Conservation (phyloP, 2,113 vertebrate species). For the Cepphus grylle region DNA sequence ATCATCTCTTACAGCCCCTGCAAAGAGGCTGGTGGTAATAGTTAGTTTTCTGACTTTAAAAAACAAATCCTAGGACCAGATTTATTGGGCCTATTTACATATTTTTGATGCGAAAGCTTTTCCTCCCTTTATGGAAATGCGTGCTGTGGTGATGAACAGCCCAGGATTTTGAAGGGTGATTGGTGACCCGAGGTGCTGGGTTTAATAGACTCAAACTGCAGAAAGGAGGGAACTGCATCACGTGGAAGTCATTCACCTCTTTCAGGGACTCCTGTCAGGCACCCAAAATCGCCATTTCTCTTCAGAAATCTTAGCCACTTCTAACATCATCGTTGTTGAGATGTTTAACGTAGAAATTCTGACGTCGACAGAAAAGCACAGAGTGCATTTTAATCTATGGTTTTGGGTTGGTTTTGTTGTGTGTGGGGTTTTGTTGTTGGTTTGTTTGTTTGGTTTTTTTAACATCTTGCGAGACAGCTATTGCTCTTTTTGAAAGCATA, state of each 20-base stretch:
- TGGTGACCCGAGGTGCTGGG: background rate
- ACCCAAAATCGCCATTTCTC: background rate
- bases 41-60: conserved; percentile 24
- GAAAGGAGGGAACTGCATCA: background rate
- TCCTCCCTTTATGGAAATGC: background rate
- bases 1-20: conserved; percentile 40
- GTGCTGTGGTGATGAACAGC: background rate
- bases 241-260: background rate
- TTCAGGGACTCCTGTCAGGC: background rate
- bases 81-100: conserved; percentile 6
- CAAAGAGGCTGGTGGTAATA: conserved; percentile 14
- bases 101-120: background rate
- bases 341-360: background rate
- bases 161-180: conserved; percentile 13
- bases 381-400: background rate
- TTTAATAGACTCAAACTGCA: background rate
- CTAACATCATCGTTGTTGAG: background rate
- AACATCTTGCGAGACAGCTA: background rate
- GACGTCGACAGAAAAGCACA: background rate
- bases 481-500: background rate
- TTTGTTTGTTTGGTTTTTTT: background rate
- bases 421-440: background rate
- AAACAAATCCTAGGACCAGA: conserved; percentile 11
- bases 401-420: background rate
- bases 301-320: background rate